phyloP scores from a whole-genome alignment of 2,113 vertebrate genomes.

The Psettodes erumei region DNA sequence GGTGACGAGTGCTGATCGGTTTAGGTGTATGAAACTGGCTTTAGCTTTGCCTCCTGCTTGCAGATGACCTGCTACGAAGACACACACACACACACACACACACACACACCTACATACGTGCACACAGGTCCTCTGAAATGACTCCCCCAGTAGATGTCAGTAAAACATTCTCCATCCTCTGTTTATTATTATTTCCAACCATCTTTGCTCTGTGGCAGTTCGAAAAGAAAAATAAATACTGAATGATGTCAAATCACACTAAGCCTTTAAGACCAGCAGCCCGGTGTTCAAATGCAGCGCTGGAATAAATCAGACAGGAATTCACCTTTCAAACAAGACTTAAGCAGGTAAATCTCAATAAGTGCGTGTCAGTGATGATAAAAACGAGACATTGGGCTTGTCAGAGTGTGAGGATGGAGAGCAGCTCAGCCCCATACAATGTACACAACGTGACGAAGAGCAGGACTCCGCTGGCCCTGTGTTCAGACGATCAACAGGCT shows the following conservation, averaged over 20 bases:
- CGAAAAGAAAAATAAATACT: slow-evolving; percentile 7
- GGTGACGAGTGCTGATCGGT: slow-evolving; percentile 4
- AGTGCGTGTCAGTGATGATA: slow-evolving; percentile 32
- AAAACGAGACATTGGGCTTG: slow-evolving; percentile 6
- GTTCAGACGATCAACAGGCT: slow-evolving; percentile 34
- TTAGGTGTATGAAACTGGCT: background rate
- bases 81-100: slow-evolving; percentile 5
- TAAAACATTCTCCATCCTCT: slow-evolving; percentile 68
- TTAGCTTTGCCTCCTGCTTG: slow-evolving; percentile 19
- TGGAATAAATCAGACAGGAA: slow-evolving; percentile 35
- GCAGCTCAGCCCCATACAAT: background rate
- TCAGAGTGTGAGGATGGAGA: background rate
- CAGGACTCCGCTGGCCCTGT: slow-evolving; percentile 15
- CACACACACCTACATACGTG: background rate
- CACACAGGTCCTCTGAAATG: slow-evolving; percentile 8
- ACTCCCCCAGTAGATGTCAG: slow-evolving; percentile 79
- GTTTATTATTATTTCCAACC: slow-evolving; percentile 29
- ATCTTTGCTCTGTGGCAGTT: slow-evolving; percentile 9
- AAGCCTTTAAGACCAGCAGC: slow-evolving; percentile 40
- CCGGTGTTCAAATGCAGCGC: background rate
- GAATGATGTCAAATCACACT: slow-evolving; percentile 28
- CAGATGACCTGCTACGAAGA: slow-evolving; percentile 1
- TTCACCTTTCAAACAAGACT: slow-evolving; percentile 37
- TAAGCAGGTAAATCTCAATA: slow-evolving; percentile 21
- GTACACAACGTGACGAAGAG: slow-evolving; percentile 37